Percentiles rank a stretch among this genome's conserved stretches.
Evolutionary conservation across 1,140 invertebrate genomes (phyloP).

Genomic region (Capitella teleta): DNA sequence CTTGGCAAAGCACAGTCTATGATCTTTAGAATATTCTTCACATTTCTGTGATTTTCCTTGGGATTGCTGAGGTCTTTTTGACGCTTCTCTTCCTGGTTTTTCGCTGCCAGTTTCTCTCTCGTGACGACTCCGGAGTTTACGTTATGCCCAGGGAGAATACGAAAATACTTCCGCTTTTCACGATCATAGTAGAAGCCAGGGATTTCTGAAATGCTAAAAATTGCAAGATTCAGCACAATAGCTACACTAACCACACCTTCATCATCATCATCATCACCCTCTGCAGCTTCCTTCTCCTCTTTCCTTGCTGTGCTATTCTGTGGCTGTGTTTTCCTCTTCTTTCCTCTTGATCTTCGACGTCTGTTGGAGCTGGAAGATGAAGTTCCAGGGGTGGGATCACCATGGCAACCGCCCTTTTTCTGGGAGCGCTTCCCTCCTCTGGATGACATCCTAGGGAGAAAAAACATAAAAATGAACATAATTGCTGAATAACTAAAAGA

Average conservation of each 20-base stretch:
- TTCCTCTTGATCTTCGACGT: no score
- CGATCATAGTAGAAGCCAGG: constrained; percentile 29
- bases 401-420: no score
- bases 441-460: no score
- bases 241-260: background rate
- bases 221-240: background rate
- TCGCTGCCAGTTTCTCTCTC: constrained; percentile 17
- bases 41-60: background rate
- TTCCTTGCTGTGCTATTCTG: no score
- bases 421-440: no score
- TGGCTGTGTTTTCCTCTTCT: no score
- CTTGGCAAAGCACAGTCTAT: background rate
- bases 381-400: no score
- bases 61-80: constrained; percentile 1
- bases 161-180: constrained; percentile 24
- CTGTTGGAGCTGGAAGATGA: no score
- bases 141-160: constrained; percentile 18
- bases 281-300: no score
- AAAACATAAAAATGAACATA: no score
- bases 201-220: constrained; percentile 15
- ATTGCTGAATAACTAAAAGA: no score
- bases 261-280: background rate
- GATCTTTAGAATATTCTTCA: background rate
- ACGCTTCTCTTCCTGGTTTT: constrained; percentile 20
- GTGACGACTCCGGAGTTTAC: constrained; percentile 13